Evolutionary conservation across 2,797 vertebrate genomes (phyloP).

Genomic region (Rhodeus uyekii): DNA sequence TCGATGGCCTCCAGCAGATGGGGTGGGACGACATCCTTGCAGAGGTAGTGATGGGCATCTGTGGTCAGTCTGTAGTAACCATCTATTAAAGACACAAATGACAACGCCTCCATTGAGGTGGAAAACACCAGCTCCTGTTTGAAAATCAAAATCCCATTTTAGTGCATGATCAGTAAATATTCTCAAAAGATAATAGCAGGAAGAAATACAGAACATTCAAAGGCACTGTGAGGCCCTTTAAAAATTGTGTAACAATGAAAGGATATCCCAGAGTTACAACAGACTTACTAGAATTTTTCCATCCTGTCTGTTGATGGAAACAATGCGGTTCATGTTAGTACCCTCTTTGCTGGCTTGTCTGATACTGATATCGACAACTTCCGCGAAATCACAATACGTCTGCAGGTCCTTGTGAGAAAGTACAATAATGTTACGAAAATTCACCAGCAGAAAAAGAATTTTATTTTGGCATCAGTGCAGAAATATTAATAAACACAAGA

Average conservation of each 20-base stretch:
- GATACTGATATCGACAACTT: conserved; percentile 95
- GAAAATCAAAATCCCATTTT: neutral
- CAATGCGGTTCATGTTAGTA: conserved; percentile 88
- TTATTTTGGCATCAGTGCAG: conserved; percentile 6
- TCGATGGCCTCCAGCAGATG: conserved; percentile 90
- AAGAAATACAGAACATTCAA: conserved; percentile 17
- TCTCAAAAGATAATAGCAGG: conserved; percentile 4
- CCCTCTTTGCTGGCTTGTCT: conserved; percentile 91
- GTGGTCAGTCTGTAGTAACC: conserved; percentile 94
- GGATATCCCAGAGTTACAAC: conserved; percentile 12
- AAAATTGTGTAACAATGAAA: conserved; percentile 14
- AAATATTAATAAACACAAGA: conserved; percentile 7
- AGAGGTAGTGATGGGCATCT: conserved; percentile 93
- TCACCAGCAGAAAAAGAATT: neutral
- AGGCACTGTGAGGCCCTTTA: neutral
- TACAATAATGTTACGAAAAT: neutral
- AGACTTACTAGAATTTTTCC: conserved; percentile 84
- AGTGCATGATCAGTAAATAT: neutral
- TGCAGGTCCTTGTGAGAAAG: conserved; percentile 81
- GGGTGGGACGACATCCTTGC: conserved; percentile 93
- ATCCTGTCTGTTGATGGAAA: conserved; percentile 92
- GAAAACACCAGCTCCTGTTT: conserved; percentile 90
- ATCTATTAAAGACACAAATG: conserved; percentile 93
- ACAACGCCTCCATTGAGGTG: conserved; percentile 87
- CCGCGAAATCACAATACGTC: conserved; percentile 94